Base-by-base conservation (phyloP, 2,888 invertebrate species). In the Cheilosia vernalis region DNA sequence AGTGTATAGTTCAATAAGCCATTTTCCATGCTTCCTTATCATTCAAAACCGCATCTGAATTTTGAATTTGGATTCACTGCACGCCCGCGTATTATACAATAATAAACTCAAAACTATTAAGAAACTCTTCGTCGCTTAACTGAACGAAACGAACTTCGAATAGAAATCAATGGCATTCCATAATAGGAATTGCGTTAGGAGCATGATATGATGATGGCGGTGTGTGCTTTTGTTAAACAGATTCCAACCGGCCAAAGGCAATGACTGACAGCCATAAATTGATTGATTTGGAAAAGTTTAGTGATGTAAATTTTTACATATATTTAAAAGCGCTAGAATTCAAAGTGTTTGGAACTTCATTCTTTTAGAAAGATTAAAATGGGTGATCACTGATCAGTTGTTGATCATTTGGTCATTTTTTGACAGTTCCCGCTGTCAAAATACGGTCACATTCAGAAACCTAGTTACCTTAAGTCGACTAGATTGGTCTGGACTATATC, bases 121-220 rank as follows among this genome's bases (percentile, higher is more conserved):
- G 33, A 27, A 47, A 49, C n/a, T n/a, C n/a, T n/a, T n/a, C n/a
- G n/a, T n/a, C 33, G 51, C 21, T 63, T 2, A 33, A 2, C 30
- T 9, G 2, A 58, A 27, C n/a, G 19, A 19, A 64, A 66, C 67
- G 42, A 42, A 67, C 58, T 47, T n/a, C 19, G 56, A 13, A 66
- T 66, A 49, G 40, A 74, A 66, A 74, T 64, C 64, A 49, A 58
- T 64, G 49, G n/a, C 49, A 40, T 40, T 55, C 74, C 74, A 49
- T 58, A 66, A 56, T 40, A n/a, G 49, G 56, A 27, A 27, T 49
- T 56, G 49, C 27, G 51, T 51, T 17, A 15, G 15, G n/a, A 60
- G 6, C 2, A 27, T 40, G 33, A 7, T 6, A 27, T 40, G 33
- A 7, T n/a, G 24, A 42, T 24, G 60, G 24, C 17, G 19, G 5